Evolutionary conservation across 2,113 vertebrate genomes (phyloP).

Genomic region (Echinops telfairi): DNA sequence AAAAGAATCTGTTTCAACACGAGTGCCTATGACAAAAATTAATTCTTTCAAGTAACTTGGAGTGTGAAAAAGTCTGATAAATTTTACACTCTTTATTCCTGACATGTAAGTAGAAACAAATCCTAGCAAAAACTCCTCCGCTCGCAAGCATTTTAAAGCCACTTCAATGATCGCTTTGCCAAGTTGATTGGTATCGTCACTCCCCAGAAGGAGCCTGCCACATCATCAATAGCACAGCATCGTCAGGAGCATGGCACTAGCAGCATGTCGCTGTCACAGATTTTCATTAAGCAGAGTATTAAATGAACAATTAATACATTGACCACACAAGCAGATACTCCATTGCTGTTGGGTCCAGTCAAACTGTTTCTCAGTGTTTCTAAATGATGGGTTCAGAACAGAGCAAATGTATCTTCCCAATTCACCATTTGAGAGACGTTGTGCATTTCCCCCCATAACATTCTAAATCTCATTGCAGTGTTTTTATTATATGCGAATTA

Average conservation of each 20-base stretch:
- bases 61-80: neutral
- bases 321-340: slow-evolving; percentile 68
- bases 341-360: slow-evolving; percentile 66
- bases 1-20: slow-evolving; percentile 7
- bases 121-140: slow-evolving; percentile 72
- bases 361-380: slow-evolving; percentile 64
- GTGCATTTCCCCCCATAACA: slow-evolving; percentile 76
- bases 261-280: slow-evolving; percentile 62
- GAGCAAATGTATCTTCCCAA: slow-evolving; percentile 66
- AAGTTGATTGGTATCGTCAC: slow-evolving; percentile 84
- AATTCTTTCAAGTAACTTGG: slow-evolving; percentile 15
- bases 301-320: slow-evolving; percentile 78
- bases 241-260: slow-evolving; percentile 81
- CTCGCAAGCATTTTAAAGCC: slow-evolving; percentile 73
- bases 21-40: slow-evolving; percentile 32
- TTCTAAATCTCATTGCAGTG: slow-evolving; percentile 81
- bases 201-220: slow-evolving; percentile 79
- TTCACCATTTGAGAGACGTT: slow-evolving; percentile 78
- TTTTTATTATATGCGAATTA: slow-evolving; percentile 90
- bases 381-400: slow-evolving; percentile 64
- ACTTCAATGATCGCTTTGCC: slow-evolving; percentile 80
- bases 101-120: slow-evolving; percentile 79
- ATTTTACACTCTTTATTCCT: slow-evolving; percentile 57
- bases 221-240: slow-evolving; percentile 82
- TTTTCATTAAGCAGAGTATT: slow-evolving; percentile 76